Evolutionary conservation across 2,113 vertebrate genomes (phyloP).

Genomic region (Raja brachyura): DNA sequence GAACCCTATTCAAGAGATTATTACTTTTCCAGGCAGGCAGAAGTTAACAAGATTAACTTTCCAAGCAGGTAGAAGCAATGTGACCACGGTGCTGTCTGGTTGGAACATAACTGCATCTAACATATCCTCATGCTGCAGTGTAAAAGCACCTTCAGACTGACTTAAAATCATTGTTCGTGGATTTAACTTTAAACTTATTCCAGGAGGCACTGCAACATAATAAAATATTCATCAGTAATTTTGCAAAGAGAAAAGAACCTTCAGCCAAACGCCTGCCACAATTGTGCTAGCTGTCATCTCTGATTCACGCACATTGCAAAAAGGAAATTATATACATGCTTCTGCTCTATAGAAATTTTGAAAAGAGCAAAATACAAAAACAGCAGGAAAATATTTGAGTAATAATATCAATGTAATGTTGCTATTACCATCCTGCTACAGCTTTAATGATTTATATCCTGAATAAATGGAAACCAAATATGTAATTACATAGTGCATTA

Average conservation of each 20-base stretch:
- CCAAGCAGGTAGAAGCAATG: not conserved
- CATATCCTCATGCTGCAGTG: not conserved
- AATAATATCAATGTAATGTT: not conserved
- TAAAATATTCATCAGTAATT: constrained; percentile 43
- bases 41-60: not conserved
- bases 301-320: not conserved
- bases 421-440: not conserved
- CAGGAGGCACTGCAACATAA: constrained; percentile 24
- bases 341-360: not conserved
- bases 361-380: not conserved
- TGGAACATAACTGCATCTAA: not conserved
- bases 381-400: not conserved
- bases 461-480: constrained; percentile 17
- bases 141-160: not conserved
- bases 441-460: not conserved
- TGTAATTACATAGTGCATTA: constrained; percentile 2
- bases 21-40: not conserved
- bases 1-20: not conserved
- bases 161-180: not conserved
- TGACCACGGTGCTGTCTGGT: not conserved
- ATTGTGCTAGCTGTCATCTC: constrained; percentile 32
- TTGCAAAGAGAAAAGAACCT: constrained; percentile 38
- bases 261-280: constrained; percentile 34
- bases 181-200: not conserved
- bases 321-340: constrained; percentile 4